Conservation (phyloP, 2,113 vertebrate genomes). For the Lagopus leucura region DNA sequence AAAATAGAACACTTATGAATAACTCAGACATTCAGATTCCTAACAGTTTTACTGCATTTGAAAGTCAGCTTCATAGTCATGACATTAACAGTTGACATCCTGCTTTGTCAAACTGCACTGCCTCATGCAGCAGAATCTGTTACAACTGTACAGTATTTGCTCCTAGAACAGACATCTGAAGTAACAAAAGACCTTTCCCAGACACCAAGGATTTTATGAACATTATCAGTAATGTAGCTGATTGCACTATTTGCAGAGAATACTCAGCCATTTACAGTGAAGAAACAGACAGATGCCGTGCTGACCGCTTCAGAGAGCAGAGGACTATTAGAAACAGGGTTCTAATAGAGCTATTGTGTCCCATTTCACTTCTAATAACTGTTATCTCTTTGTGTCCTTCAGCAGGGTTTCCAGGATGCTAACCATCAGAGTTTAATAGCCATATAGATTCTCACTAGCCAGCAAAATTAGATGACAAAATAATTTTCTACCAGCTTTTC, state of each 20-base stretch:
- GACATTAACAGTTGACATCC: background rate
- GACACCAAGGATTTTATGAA: slow-evolving; percentile 29
- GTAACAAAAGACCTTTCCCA: background rate
- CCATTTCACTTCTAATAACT: slow-evolving; percentile 26
- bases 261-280: background rate
- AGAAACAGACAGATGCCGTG: background rate
- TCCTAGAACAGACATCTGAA: background rate
- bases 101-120: background rate
- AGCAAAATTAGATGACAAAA: slow-evolving; percentile 2
- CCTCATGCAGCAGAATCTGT: background rate
- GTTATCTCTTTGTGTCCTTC: background rate
- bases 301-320: slow-evolving; percentile 4
- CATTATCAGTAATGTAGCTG: slow-evolving; percentile 18
- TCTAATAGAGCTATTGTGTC: background rate
- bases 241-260: slow-evolving; percentile 2
- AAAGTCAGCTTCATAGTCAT: background rate
- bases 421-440: slow-evolving; percentile 10
- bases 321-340: slow-evolving; percentile 11
- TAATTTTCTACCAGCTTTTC: slow-evolving; percentile 12
- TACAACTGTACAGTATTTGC: background rate
- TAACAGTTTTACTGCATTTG: background rate
- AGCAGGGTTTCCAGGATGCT: slow-evolving; percentile 9
- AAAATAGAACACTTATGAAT: background rate
- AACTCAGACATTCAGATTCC: background rate
- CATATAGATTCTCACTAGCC: slow-evolving; percentile 8